Evolutionary conservation across 2,797 vertebrate species (phyloP).

Genomic region (Manis javanica): DNA sequence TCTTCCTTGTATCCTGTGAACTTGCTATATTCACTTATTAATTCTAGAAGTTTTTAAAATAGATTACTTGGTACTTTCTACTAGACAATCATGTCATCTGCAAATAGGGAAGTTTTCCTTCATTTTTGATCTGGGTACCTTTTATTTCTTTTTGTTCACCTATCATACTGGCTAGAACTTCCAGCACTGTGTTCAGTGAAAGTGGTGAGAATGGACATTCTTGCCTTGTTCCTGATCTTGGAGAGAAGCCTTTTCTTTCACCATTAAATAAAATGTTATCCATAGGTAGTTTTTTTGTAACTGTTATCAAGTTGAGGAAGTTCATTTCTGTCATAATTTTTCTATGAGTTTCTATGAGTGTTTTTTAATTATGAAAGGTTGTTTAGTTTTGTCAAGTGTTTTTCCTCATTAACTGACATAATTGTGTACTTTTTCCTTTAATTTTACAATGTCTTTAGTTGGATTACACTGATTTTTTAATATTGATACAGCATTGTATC

Average conservation of each 20-base stretch:
- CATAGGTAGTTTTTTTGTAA: neutral
- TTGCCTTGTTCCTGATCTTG: neutral
- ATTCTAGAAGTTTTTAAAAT: neutral
- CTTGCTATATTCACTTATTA: neutral
- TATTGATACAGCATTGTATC: neutral
- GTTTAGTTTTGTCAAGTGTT: neutral
- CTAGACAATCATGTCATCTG: neutral
- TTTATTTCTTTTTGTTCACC: neutral
- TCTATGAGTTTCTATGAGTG: neutral
- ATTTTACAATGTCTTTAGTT: neutral
- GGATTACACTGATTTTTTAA: neutral
- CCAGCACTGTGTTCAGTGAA: neutral
- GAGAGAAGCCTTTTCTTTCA: neutral
- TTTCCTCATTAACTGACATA: neutral
- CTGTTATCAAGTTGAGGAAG: neutral
- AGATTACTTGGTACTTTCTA: neutral
- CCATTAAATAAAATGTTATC: neutral
- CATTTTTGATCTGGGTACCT: neutral
- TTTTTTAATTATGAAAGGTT: neutral
- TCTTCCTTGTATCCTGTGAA: neutral
- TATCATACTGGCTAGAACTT: neutral
- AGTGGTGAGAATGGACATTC: neutral
- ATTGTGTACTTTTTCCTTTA: neutral
- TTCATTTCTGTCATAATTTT: neutral
- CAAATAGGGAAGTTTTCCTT: neutral